A percentile compares a stretch with the other conserved stretches of the same genome.
These are phyloP conservation scores for Pavo muticus DNA, from an alignment of 2,113 vertebrate species.

Conservation along the genomic window DNA sequence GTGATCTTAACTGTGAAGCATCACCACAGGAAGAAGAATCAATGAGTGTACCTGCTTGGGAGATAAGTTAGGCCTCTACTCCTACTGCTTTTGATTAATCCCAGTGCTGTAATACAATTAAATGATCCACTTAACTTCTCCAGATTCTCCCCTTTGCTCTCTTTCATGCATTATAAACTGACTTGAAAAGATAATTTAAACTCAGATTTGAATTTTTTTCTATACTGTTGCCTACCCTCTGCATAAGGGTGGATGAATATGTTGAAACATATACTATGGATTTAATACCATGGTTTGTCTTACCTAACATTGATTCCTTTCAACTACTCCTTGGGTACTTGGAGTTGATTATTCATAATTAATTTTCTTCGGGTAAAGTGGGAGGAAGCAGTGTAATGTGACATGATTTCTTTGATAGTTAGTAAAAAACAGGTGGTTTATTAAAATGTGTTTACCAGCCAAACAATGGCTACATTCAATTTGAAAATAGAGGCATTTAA, in stretches of 20 bases:
- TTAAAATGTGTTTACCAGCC: constrained; percentile 58
- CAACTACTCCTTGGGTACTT: background rate
- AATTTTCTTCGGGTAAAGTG: accelerated
- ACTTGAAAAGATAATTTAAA: background rate
- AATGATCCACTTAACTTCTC: background rate
- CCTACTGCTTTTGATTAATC: background rate
- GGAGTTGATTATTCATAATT: background rate
- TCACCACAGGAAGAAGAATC: background rate
- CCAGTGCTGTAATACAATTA: no score
- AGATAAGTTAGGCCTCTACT: accelerated
- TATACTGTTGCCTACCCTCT: background rate
- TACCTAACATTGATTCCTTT: background rate
- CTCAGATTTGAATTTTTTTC: background rate
- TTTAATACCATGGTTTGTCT: background rate
- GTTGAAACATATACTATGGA: background rate
- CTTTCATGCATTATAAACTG: background rate
- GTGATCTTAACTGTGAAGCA: background rate
- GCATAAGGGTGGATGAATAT: background rate
- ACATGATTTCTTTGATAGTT: constrained; percentile 43
- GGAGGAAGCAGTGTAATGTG: constrained; percentile 49
- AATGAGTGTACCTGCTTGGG: background rate
- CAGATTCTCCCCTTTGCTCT: background rate
- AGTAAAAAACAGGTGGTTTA: constrained; percentile 17
- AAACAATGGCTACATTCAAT: constrained; percentile 50
- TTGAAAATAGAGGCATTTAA: constrained; percentile 71